Conservation (phyloP, 2,113 vertebrate genomes). For the Amblyornis subalaris region DNA sequence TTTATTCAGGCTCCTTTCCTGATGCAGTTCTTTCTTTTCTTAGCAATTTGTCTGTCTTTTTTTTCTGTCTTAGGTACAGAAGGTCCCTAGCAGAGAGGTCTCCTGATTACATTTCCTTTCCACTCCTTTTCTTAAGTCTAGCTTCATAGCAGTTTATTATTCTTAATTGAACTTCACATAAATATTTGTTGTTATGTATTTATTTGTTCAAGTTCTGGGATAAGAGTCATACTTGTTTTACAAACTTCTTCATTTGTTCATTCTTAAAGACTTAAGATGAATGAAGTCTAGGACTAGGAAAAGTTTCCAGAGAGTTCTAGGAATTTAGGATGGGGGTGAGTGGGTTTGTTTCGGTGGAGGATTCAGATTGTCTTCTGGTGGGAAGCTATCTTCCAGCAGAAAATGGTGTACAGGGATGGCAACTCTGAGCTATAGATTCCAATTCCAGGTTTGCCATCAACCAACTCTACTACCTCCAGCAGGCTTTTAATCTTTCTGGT, state of each 20-base stretch:
- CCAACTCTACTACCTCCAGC: neutral
- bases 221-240: neutral
- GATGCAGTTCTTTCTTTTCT: neutral
- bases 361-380: neutral
- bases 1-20: neutral
- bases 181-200: neutral
- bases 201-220: neutral
- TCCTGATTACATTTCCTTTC: neutral
- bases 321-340: accelerated
- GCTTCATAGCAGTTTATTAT: neutral
- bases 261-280: neutral
- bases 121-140: neutral
- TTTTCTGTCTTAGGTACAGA: neutral
- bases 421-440: neutral
- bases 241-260: neutral
- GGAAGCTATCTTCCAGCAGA: neutral
- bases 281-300: neutral
- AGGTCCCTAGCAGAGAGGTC: neutral
- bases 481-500: neutral
- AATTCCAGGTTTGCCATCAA: neutral
- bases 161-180: neutral
- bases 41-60: neutral
- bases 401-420: neutral
- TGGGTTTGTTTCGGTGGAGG: accelerated
- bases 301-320: neutral